Conservation (phyloP, 2,113 vertebrate genomes). For the Benitochromis conjunctus region DNA sequence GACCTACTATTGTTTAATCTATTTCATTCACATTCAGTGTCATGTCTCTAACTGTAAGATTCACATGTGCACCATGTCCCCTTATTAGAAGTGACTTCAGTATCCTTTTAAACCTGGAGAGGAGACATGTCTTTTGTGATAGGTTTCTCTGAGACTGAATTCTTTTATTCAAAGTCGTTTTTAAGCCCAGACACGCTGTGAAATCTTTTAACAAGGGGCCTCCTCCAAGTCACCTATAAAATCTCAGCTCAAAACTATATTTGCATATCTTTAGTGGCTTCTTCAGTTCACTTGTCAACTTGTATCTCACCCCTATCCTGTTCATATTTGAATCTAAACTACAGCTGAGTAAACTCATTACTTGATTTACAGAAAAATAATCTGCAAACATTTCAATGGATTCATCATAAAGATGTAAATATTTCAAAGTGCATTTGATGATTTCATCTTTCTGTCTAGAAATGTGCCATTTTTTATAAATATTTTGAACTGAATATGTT, state of each 20-base stretch:
- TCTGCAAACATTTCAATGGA: background rate
- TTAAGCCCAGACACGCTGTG: background rate
- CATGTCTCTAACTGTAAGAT: background rate
- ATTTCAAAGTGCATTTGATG: background rate
- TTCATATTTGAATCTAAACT: background rate
- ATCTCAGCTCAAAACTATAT: background rate
- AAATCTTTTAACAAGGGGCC: background rate
- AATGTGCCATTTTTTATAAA: background rate
- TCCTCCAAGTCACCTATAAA: background rate
- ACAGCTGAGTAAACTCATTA: background rate
- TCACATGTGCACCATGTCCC: background rate
- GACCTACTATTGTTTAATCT: background rate
- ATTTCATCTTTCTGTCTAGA: background rate
- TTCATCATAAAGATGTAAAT: background rate
- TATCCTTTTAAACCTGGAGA: conserved; percentile 1
- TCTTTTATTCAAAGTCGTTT: background rate
- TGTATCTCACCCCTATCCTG: background rate
- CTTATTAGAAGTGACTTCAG: background rate
- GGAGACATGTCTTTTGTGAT: background rate
- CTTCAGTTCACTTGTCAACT: background rate
- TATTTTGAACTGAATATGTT: background rate
- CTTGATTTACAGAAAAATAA: background rate
- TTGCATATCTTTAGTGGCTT: background rate
- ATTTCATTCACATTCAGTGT: background rate
- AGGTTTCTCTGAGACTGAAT: background rate